A percentile compares a stretch with the other conserved stretches of the same genome.
These are phyloP conservation scores for Colistium nudipinnis DNA, from an alignment of 2,113 vertebrate species.

Conservation along the genomic window DNA sequence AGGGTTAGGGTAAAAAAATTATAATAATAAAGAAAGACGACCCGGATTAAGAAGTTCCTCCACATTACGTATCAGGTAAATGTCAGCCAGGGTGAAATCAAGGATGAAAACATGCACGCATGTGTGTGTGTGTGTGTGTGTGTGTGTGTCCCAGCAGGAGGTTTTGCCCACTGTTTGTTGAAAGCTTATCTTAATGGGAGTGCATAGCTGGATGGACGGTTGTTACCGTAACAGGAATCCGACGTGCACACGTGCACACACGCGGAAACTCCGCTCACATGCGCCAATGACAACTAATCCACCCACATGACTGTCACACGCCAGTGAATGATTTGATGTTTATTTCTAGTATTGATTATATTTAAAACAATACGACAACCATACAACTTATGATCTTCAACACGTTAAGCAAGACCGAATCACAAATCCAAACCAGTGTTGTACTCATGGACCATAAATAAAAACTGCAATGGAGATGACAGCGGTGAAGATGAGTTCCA, in stretches of 20 bases:
- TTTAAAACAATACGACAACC: too few species aligned
- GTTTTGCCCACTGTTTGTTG: conserved; percentile 46
- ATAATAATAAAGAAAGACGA: too few species aligned
- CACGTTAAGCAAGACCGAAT: too few species aligned
- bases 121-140: conserved; percentile 11
- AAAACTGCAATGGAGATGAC: too few species aligned
- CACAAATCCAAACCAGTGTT: too few species aligned
- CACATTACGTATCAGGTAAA: conserved; percentile 10
- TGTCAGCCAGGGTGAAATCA: conserved; percentile 5
- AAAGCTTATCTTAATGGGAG: conserved; percentile 63
- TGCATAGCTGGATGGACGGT: conserved; percentile 21
- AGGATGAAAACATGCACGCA: conserved; percentile 19
- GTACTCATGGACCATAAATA: too few species aligned
- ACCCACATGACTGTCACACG: conserved; percentile 1
- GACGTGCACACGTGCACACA: neutral
- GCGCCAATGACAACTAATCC: neutral
- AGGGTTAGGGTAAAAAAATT: too few species aligned
- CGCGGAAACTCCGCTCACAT: neutral
- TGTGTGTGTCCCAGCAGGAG: conserved; percentile 29
- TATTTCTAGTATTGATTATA: neutral
- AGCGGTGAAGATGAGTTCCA: too few species aligned
- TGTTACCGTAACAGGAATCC: conserved; percentile 27
- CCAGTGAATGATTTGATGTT: neutral
- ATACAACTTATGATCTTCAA: too few species aligned
- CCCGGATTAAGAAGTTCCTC: too few species aligned